Percentiles rank a stretch among this genome's conserved stretches.
These are phyloP conservation scores for Lordiphosa stackelbergi DNA, from an alignment of 1,140 invertebrate species.

Conservation along the genomic window DNA sequence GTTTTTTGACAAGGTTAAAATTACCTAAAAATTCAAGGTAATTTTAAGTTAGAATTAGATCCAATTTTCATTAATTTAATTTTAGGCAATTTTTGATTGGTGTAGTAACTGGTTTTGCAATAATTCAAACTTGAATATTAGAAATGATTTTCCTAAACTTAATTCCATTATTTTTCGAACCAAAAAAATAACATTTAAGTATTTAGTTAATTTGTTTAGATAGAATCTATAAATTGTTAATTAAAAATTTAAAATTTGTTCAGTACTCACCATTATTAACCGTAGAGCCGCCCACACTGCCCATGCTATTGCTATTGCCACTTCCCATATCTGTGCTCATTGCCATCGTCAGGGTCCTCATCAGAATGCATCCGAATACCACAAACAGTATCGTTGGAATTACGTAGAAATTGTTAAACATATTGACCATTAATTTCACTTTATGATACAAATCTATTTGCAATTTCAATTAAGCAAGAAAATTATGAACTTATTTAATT, in stretches of 20 bases:
- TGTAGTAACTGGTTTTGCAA: no score
- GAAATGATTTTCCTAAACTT: no score
- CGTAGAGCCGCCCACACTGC: conserved; percentile 38
- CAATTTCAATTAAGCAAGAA: conserved; percentile 25
- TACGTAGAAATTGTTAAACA: conserved; percentile 20
- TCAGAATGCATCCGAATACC: conserved; percentile 11
- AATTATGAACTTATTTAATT: conserved; percentile 22
- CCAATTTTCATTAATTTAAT: no score
- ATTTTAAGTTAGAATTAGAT: no score
- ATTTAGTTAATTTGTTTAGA: no score
- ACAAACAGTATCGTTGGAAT: conserved; percentile 17
- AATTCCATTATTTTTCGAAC: no score
- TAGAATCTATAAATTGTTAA: no score
- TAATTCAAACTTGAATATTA: no score
- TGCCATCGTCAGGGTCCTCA: conserved; percentile 19
- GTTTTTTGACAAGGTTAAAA: no score
- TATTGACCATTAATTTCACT: conserved; percentile 26
- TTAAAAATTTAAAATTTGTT: background rate
- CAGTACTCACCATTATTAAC: conserved; percentile 49
- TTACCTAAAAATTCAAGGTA: no score
- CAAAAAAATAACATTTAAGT: no score
- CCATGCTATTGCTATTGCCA: conserved; percentile 31
- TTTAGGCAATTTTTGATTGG: no score
- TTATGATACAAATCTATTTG: conserved; percentile 3
- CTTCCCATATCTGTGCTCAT: conserved; percentile 33